These are phyloP conservation scores for Camptogramma bilineatum DNA, from an alignment of 2,888 invertebrate genomes.

Conservation along the genomic window DNA sequence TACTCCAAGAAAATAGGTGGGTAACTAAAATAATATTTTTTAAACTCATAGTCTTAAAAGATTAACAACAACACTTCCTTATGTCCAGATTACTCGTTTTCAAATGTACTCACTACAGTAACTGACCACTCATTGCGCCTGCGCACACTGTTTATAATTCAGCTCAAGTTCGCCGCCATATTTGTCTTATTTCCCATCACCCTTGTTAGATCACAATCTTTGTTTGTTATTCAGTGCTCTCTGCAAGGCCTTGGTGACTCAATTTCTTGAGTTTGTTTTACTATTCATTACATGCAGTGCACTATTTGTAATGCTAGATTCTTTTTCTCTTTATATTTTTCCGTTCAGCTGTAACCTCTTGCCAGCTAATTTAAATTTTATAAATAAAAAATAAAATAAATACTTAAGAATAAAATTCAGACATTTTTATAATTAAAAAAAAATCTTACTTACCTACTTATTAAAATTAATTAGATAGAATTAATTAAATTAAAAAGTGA, in stretches of 20 bases:
- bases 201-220: conserved; percentile 79
- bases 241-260: conserved; percentile 43
- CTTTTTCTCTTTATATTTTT: not conserved
- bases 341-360: no score
- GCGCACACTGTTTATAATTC: conserved; percentile 73
- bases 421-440: no score
- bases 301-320: conserved; percentile 1
- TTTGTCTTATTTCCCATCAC: conserved; percentile 81
- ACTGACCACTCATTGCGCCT: conserved; percentile 49
- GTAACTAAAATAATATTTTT: no score
- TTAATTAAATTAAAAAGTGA: no score
- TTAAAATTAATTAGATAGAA: no score
- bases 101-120: no score
- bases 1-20: no score
- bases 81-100: not conserved
- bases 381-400: no score
- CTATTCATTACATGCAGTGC: conserved; percentile 11
- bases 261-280: conserved; percentile 37
- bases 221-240: conserved; percentile 68
- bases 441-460: no score
- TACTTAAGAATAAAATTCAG: no score
- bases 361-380: no score
- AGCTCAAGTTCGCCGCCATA: conserved; percentile 71
- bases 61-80: not conserved
- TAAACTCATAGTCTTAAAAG: not conserved